Evolutionary conservation across 1,140 invertebrate species (phyloP), one percentile per base, ranked within the genome.

Genomic region (Carposina sasakii): DNA sequence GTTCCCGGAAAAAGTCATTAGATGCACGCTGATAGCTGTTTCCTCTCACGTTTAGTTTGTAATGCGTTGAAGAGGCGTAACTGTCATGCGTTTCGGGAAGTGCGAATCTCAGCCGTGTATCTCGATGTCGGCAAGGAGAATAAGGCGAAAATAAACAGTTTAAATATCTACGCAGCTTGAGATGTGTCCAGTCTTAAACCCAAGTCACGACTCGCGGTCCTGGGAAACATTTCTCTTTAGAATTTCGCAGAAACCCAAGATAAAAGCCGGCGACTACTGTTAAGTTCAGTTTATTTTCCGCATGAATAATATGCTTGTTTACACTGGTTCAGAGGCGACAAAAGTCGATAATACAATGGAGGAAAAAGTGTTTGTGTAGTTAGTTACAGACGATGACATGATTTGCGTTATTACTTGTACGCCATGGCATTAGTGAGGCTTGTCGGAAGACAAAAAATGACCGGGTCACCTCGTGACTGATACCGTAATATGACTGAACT

Each of bases 361-460:
- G n/a, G n/a, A n/a, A n/a, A n/a, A n/a, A n/a, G n/a, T n/a, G n/a
- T n/a, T n/a, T n/a, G n/a, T n/a, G n/a, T n/a, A n/a, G n/a, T n/a
- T n/a, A n/a, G n/a, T n/a, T n/a, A n/a, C n/a, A n/a, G n/a, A n/a
- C n/a, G n/a, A n/a, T n/a, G n/a, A n/a, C n/a, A n/a, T n/a, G n/a
- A n/a, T n/a, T n/a, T n/a, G n/a, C n/a, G n/a, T n/a, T n/a, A n/a
- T n/a, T n/a, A n/a, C n/a, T n/a, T n/a, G n/a, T n/a, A n/a, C n/a
- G n/a, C n/a, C n/a, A n/a, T n/a, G n/a, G n/a, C n/a, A n/a, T n/a
- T n/a, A n/a, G n/a, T n/a, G n/a, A n/a, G n/a, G n/a, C n/a, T n/a
- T n/a, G n/a, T n/a, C n/a, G n/a, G n/a, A n/a, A n/a, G n/a, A n/a
- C 59, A 71, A 71, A 67, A 70, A 67, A 55, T 60, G 62, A 73